These are phyloP conservation scores for Pammene fasciana DNA, from an alignment of 2,888 invertebrate species.

Conservation along the genomic window DNA sequence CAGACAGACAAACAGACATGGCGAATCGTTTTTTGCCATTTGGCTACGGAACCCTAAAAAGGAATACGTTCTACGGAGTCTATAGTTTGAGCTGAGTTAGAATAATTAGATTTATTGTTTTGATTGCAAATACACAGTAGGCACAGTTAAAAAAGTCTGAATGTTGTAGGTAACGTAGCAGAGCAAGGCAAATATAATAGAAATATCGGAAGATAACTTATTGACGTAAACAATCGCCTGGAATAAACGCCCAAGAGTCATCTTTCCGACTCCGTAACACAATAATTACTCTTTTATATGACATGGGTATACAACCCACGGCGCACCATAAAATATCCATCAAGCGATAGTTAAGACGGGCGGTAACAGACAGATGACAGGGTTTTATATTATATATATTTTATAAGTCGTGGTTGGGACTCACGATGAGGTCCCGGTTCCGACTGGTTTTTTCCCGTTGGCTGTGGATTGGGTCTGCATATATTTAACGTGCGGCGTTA, in stretches of 20 bases:
- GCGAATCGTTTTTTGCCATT: too few relatives aligned
- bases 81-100: too few relatives aligned
- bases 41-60: too few relatives aligned
- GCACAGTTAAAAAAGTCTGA: too few relatives aligned
- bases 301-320: constrained; percentile 29
- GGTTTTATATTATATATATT: constrained; percentile 30
- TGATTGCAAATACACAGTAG: too few relatives aligned
- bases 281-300: constrained; percentile 36
- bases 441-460: constrained; percentile 19
- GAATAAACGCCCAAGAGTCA: neutral
- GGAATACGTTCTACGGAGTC: too few relatives aligned
- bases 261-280: constrained; percentile 15
- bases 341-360: constrained; percentile 29
- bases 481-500: constrained; percentile 29
- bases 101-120: too few relatives aligned
- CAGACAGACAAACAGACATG: too few relatives aligned
- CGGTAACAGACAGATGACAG: constrained; percentile 41
- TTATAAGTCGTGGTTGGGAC: constrained; percentile 22
- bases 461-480: constrained; percentile 26
- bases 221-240: neutral
- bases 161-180: too few relatives aligned
- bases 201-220: neutral
- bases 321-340: constrained; percentile 38
- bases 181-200: too few relatives aligned
- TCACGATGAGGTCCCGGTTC: constrained; percentile 23